Percentiles rank a stretch among this genome's conserved stretches.
phyloP scores from a whole-genome alignment of 2,888 invertebrate species.

The Pomacea canaliculata region DNA sequence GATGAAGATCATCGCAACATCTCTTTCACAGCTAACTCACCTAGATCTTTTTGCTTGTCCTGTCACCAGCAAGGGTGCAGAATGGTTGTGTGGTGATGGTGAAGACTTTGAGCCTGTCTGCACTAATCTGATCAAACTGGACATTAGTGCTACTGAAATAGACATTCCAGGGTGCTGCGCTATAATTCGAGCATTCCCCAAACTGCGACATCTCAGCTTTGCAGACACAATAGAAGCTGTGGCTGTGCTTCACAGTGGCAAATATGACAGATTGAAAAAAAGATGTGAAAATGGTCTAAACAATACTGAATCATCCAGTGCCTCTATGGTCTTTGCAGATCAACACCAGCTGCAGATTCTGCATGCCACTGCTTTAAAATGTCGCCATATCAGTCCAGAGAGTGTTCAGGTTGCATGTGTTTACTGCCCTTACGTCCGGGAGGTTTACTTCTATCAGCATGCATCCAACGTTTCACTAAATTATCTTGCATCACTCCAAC shows the following conservation, averaged over 20 bases:
- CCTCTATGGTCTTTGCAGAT: neutral
- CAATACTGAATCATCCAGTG: neutral
- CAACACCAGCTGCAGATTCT: conserved; percentile 25
- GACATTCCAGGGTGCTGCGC: conserved; percentile 23
- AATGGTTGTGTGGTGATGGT: conserved; percentile 30
- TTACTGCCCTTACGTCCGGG: conserved; percentile 28
- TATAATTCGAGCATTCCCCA: conserved; percentile 20
- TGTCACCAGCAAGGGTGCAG: conserved; percentile 37
- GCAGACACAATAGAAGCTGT: conserved; percentile 30
- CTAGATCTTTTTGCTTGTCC: conserved; percentile 38
- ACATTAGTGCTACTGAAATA: conserved; percentile 31
- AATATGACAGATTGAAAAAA: neutral
- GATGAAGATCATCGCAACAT: conserved; percentile 35
- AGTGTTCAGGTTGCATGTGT: conserved; percentile 26
- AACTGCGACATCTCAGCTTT: conserved; percentile 20
- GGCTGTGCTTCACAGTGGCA: conserved; percentile 6
- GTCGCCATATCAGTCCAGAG: conserved; percentile 18
- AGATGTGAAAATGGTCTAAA: neutral
- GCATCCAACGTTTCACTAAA: conserved; percentile 17
- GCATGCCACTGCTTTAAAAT: conserved; percentile 30
- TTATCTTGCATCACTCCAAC: conserved; percentile 25
- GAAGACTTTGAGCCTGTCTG: conserved; percentile 26
- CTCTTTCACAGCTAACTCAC: conserved; percentile 26
- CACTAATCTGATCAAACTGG: conserved; percentile 19
- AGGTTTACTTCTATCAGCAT: conserved; percentile 24